These are phyloP conservation scores for Carcina quercana DNA, from an alignment of 2,888 invertebrate genomes.

Conservation along the genomic window DNA sequence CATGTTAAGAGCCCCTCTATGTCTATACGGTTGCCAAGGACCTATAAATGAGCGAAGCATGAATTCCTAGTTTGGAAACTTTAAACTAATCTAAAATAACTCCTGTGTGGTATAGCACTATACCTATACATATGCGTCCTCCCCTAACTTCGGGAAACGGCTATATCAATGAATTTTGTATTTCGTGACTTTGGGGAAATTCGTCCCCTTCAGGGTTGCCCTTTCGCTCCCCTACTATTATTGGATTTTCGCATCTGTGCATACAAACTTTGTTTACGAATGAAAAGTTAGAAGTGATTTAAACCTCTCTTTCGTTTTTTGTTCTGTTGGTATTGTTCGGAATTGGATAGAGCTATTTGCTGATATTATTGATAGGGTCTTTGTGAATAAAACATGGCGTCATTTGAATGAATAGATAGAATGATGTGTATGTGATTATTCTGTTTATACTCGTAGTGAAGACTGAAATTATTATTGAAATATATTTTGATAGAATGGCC, in stretches of 20 bases:
- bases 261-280: conserved; percentile 59
- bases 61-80: conserved; percentile 9
- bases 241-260: conserved; percentile 63
- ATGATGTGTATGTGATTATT: too few species aligned
- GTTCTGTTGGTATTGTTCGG: conserved; percentile 10
- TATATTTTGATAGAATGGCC: too few species aligned
- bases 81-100: conserved; percentile 14
- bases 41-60: conserved; percentile 25
- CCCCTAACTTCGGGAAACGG: conserved; percentile 35
- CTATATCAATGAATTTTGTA: conserved; percentile 66
- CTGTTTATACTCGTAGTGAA: too few species aligned
- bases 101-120: conserved; percentile 11
- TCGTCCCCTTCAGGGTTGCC: conserved; percentile 45
- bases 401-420: too few species aligned
- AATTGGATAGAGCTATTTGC: too few species aligned
- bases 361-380: too few species aligned
- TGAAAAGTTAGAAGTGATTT: conserved; percentile 52
- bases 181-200: conserved; percentile 57
- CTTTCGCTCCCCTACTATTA: conserved; percentile 53
- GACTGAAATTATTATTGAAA: too few species aligned
- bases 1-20: conserved; percentile 57
- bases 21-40: conserved; percentile 52
- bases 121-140: conserved; percentile 7
- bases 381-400: too few species aligned
- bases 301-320: conserved; percentile 27